phyloP scores from a whole-genome alignment of 2,888 invertebrate species.

The Iphiclides podalirius region DNA sequence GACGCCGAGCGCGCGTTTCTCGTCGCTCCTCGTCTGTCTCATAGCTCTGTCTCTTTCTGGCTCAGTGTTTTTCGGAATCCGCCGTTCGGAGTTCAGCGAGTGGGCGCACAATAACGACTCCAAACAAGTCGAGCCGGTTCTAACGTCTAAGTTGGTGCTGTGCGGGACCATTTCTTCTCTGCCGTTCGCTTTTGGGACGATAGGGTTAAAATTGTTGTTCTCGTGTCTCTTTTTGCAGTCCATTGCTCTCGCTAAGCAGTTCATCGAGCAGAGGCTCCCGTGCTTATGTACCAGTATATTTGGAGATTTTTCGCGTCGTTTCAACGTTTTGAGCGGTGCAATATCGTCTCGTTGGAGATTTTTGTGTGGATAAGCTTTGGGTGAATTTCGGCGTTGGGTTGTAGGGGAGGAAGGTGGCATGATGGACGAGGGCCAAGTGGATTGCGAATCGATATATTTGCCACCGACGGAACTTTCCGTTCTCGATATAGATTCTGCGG shows the following conservation, averaged over 20 bases:
- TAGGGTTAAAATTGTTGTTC: background rate
- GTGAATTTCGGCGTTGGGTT: background rate
- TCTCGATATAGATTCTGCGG: constrained; percentile 15
- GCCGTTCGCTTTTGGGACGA: constrained; percentile 34
- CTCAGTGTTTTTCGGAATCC: constrained; percentile 12
- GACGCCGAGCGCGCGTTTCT: background rate
- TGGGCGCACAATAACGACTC: constrained; percentile 31
- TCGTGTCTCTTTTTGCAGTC: no score
- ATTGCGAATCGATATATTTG: background rate
- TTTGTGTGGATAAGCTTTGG: no score
- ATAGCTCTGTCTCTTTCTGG: constrained; percentile 6
- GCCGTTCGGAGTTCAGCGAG: constrained; percentile 27
- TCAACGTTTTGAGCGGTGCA: constrained; percentile 16
- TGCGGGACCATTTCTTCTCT: constrained; percentile 48
- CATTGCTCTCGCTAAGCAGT: constrained; percentile 37
- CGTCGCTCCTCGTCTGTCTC: background rate
- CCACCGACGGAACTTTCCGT: constrained; percentile 10
- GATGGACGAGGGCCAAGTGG: constrained; percentile 5
- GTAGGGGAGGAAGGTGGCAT: background rate
- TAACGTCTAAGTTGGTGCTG: constrained; percentile 45
- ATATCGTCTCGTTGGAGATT: constrained; percentile 21
- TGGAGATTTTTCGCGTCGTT: constrained; percentile 4
- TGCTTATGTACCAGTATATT: constrained; percentile 21
- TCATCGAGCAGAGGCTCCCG: constrained; percentile 49
- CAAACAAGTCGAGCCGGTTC: constrained; percentile 33